These are phyloP conservation scores for Plutomurus gul DNA, from an alignment of 1,140 invertebrate genomes.

Conservation along the genomic window DNA sequence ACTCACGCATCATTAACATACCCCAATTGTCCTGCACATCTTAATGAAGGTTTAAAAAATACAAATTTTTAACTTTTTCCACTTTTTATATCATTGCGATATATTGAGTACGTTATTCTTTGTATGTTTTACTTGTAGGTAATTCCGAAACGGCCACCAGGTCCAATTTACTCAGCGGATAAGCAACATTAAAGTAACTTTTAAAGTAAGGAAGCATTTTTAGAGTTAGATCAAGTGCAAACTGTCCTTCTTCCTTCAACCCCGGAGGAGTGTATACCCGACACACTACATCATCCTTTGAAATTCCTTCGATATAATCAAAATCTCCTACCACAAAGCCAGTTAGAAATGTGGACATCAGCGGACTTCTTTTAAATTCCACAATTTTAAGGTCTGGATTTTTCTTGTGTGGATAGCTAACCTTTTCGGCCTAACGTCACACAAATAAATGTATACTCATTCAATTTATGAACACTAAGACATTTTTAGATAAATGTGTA, in stretches of 20 bases:
- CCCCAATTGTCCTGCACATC: not conserved
- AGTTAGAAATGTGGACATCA: constrained; percentile 54
- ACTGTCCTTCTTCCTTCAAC: not conserved
- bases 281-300: not conserved
- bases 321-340: constrained; percentile 50
- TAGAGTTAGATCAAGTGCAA: not conserved
- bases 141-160: constrained; percentile 30
- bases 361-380: constrained; percentile 51
- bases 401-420: constrained; percentile 35
- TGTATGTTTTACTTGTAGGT: not conserved
- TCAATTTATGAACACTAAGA: not conserved
- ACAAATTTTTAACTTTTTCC: too few species aligned
- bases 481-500: not conserved
- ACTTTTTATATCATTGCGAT: constrained; percentile 54
- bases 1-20: not conserved
- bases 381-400: constrained; percentile 30
- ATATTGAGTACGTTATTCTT: not conserved
- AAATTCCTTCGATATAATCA: constrained; percentile 15
- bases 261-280: not conserved
- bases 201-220: constrained; percentile 30
- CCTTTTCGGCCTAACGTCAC: constrained; percentile 27
- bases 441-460: not conserved
- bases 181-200: constrained; percentile 31
- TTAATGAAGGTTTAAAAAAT: not conserved
- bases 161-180: constrained; percentile 42